Evolutionary conservation across 1,140 invertebrate genomes (phyloP).

Genomic region (Hyles vespertilio): DNA sequence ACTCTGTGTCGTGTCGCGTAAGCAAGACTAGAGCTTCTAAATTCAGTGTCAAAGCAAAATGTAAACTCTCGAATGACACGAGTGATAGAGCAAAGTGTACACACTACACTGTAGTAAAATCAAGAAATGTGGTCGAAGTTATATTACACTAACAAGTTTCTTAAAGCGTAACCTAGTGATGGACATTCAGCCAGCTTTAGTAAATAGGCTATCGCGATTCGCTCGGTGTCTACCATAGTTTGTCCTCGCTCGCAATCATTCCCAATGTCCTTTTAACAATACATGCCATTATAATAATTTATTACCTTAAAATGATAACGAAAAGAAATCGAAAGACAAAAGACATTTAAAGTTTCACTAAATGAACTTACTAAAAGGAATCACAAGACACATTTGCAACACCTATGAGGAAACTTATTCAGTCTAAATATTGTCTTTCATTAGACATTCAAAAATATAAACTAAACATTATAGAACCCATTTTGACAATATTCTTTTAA

Average conservation of each 20-base stretch:
- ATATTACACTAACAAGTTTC: background rate
- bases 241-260: slow-evolving; percentile 13
- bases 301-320: slow-evolving; percentile 42
- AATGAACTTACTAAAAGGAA: slow-evolving; percentile 32
- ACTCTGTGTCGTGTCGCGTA: too few species aligned
- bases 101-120: too few species aligned
- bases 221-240: slow-evolving; percentile 17
- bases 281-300: slow-evolving; percentile 47
- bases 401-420: slow-evolving; percentile 59
- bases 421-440: slow-evolving; percentile 64
- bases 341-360: slow-evolving; percentile 22
- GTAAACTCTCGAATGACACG: too few species aligned
- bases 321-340: slow-evolving; percentile 37
- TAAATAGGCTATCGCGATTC: slow-evolving; percentile 3
- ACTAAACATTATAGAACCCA: slow-evolving; percentile 31
- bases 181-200: background rate
- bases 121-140: too few species aligned
- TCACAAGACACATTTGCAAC: slow-evolving; percentile 29
- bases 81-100: too few species aligned
- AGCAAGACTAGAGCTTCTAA: too few species aligned
- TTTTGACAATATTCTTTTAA: slow-evolving; percentile 38
- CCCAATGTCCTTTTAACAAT: slow-evolving; percentile 31
- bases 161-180: slow-evolving; percentile 3
- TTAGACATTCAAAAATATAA: slow-evolving; percentile 48
- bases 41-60: too few species aligned